Evolutionary conservation across 2,888 invertebrate genomes (phyloP), one percentile per base, ranked within the genome.

Genomic region (Seira musarum): DNA sequence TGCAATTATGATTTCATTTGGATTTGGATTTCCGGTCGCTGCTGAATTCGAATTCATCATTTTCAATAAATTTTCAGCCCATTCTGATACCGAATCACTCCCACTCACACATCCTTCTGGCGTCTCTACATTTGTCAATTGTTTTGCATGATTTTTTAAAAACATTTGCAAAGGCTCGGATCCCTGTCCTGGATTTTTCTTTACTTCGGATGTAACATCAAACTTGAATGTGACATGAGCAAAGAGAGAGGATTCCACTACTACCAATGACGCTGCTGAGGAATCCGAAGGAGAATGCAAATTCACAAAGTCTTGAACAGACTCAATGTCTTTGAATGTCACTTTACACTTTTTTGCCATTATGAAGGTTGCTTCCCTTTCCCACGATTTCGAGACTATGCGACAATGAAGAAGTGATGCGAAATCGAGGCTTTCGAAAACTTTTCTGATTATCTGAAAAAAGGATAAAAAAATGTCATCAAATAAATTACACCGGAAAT

Each of bases 401-500:
- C 80, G 74, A n/a, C 80, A 80, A 30, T 80, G 70, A 0, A 75
- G 61, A 17, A 80, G 22, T 5, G 70, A 66, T 1, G 61, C 19
- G 40, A 80, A 74, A 25, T 80, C 75, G 22, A 80, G 30, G 46
- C 80, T 80, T 66, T 80, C 80, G 25, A 80, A 17, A 1, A 80
- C 80, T 35, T 80, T 80, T 17, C 75, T 65, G 0, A 80, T 49
- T 22, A 80, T 80, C 80, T 80, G n/a, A n/a, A 22, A 63, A 64
- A 64, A 22, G 6, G 6, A 17, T 60, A 10, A 60, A 6, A 22
- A 22, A 64, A 64, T 13, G 3, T 24, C 6, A 40, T 6, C 40
- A 40, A 40, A 40, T 40, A 40, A 40, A 8, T 40, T 40, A 40
- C n/a, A n/a, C n/a, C n/a, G n/a, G n/a, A n/a, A n/a, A n/a, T n/a